Conservation (phyloP, 2,113 vertebrate genomes). For the Anser cygnoides region DNA sequence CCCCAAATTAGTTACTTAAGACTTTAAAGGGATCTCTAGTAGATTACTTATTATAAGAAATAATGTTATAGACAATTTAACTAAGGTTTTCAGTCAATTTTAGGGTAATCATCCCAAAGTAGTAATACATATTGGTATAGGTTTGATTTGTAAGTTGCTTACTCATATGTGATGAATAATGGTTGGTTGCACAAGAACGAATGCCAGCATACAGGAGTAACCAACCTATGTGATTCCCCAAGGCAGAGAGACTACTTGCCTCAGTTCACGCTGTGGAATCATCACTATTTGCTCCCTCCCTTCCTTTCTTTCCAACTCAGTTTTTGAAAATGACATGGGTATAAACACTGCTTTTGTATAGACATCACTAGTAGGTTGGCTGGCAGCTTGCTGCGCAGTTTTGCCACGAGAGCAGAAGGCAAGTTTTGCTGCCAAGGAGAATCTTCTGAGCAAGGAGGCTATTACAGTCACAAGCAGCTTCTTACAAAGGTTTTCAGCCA, state of each 20-base stretch:
- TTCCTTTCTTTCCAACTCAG: background rate
- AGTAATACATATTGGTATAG: background rate
- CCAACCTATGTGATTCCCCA: background rate
- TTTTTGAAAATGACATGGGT: conserved; percentile 14
- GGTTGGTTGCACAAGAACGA: background rate
- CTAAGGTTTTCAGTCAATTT: background rate
- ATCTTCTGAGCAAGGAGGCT: background rate
- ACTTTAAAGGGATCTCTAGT: background rate
- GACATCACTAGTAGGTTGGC: background rate
- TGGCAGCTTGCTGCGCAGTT: background rate
- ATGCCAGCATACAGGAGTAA: background rate
- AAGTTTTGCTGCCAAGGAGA: conserved; percentile 42
- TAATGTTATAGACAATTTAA: background rate
- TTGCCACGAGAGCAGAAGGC: conserved; percentile 32
- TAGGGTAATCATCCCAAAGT: background rate
- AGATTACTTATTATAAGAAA: background rate
- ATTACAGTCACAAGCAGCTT: background rate
- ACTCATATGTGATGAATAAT: background rate
- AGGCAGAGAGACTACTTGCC: background rate
- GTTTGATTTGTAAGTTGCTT: background rate
- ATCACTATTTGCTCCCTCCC: background rate
- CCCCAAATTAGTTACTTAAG: background rate
- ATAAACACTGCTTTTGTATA: background rate
- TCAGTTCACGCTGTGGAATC: background rate
- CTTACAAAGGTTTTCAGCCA: conserved; percentile 11